Evolutionary conservation across 2,888 invertebrate genomes (phyloP).

Genomic region (Dasysyrphus tricinctus): DNA sequence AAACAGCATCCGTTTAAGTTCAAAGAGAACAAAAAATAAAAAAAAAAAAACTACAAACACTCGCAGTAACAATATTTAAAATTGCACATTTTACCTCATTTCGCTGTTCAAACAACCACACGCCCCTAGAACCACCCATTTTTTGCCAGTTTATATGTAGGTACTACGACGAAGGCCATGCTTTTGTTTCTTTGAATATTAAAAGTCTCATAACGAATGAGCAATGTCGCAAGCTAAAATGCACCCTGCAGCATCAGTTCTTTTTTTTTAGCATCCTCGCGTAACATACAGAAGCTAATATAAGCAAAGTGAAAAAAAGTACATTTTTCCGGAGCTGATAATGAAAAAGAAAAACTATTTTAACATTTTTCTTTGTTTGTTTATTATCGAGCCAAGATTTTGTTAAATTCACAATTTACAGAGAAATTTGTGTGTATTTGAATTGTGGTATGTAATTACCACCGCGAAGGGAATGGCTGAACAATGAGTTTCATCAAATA

Average conservation of each 20-base stretch:
- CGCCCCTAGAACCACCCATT: constrained; percentile 47
- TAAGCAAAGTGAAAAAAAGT: constrained; percentile 20
- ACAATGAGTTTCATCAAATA: constrained; percentile 31
- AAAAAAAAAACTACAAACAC: not conserved
- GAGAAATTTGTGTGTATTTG: constrained; percentile 24
- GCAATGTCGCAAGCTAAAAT: constrained; percentile 51
- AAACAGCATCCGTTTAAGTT: constrained; percentile 41
- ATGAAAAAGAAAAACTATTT: not conserved
- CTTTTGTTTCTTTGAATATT: constrained; percentile 58
- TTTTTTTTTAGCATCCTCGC: not conserved
- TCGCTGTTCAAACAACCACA: constrained; percentile 57
- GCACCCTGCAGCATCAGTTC: constrained; percentile 22
- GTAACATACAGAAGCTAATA: constrained; percentile 34
- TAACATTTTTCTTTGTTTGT: not conserved
- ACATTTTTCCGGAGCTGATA: not conserved
- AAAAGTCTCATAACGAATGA: constrained; percentile 69
- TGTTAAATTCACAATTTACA: constrained; percentile 14
- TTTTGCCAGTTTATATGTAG: not conserved
- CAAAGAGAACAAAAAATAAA: not conserved
- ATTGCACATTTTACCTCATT: constrained; percentile 51
- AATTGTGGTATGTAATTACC: constrained; percentile 49
- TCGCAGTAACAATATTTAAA: constrained; percentile 38
- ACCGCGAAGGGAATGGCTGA: not conserved
- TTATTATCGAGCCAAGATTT: not conserved
- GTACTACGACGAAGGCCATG: constrained; percentile 34